These are phyloP conservation scores for Proisotoma minuta DNA, from an alignment of 2,888 invertebrate genomes.

Conservation along the genomic window DNA sequence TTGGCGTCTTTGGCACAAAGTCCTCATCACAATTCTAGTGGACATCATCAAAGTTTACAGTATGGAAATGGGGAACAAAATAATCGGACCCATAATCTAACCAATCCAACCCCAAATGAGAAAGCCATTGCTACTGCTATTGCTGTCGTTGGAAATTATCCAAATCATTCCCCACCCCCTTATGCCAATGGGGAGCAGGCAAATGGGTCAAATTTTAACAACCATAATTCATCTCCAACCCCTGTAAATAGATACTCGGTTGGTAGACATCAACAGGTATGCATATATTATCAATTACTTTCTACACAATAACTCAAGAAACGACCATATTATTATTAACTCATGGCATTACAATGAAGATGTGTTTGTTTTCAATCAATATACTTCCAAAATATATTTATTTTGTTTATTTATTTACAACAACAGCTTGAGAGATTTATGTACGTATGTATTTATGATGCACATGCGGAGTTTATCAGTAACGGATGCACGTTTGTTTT, in stretches of 20 bases:
- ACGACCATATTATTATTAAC: no score
- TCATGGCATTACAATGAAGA: no score
- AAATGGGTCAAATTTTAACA: constrained; percentile 13
- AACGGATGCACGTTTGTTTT: no score
- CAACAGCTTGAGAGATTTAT: no score
- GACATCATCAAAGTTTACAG: background rate
- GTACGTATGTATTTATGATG: no score
- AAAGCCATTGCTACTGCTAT: constrained; percentile 39
- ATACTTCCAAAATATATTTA: no score
- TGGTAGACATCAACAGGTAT: constrained; percentile 12
- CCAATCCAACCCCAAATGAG: constrained; percentile 10
- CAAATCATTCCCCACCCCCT: constrained; percentile 43
- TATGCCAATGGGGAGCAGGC: constrained; percentile 28
- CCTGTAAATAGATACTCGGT: constrained; percentile 4
- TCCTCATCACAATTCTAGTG: constrained; percentile 25
- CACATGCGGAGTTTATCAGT: no score
- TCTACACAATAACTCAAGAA: no score
- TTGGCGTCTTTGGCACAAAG: constrained; percentile 33
- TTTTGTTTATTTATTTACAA: no score
- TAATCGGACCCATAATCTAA: constrained; percentile 15
- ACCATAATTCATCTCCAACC: constrained; percentile 21
- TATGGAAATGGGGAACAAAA: constrained; percentile 3
- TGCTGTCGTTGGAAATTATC: constrained; percentile 35
- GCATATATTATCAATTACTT: no score
- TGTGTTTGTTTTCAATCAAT: no score